Base-by-base conservation (phyloP, 2,797 vertebrate species). In the Enteromius argenteus region DNA sequence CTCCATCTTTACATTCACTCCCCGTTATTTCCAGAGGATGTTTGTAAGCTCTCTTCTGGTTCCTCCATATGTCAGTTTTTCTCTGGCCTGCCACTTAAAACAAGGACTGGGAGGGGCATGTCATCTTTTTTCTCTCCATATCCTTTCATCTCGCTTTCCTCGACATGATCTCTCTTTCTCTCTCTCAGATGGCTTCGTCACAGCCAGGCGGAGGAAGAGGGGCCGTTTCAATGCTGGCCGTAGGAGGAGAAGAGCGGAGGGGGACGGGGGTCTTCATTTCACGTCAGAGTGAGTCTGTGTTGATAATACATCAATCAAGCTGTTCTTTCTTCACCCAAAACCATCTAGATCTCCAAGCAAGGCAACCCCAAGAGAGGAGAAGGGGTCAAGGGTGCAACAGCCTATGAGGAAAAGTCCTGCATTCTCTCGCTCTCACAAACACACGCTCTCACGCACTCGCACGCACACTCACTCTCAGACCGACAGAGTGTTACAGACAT, bases 401-500 rank as follows among this genome's bases (percentile, higher is more conserved):
- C 88, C 90, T 90, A 83, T 86, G 79, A 90, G 88, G 86, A 90
- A 90, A 91, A 83, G 86, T 80, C 88, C 83, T 86, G 81, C 87
- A 87, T 87, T 84, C 78, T 83, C 88, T 88, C 78, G 80, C 81
- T 90, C 83, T 86, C 86, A 75, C 76, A 84, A 83, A 3, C 37
- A 30, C 19, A 37, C 77, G 10, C 68, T 11, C 49, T 32, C 14
- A 79, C 71, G 21, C 79, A 62, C 80, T 51, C 84, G 53, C 82
- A 67, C 74, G 73, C 84, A 81, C 87, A 80, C 76, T 80, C 73
- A 68, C 84, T 89, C 87, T 86, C 85, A 93, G 86, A 89, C 35
- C 15, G 91, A 85, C 86, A 89, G 74, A 42, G 56, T 85, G 42
- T 71, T 83, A 84, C 66, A 86, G 81, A 88, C 82, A 90, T 87